Percentiles rank a stretch among this genome's conserved stretches.
Conservation (phyloP, 2,797 vertebrate species). For the Sebastes trivittatus region DNA sequence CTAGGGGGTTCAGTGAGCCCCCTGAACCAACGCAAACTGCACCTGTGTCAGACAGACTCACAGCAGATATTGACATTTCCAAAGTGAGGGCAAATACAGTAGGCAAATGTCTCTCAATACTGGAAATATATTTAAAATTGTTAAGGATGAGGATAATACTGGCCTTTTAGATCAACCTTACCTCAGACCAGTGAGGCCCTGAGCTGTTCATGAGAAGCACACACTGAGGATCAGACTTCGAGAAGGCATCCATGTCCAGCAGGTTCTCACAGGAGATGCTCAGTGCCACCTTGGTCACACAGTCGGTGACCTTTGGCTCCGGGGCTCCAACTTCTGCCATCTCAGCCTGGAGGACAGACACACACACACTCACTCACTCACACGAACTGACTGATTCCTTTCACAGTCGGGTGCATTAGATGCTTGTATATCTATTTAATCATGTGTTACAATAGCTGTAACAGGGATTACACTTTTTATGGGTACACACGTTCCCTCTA, state of each 20-base stretch:
- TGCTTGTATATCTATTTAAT: background rate
- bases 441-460: background rate
- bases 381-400: background rate
- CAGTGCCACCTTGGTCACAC: conserved; percentile 87
- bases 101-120: background rate
- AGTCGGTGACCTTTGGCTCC: conserved; percentile 74
- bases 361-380: background rate
- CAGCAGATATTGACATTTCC: background rate
- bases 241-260: conserved; percentile 90
- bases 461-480: background rate
- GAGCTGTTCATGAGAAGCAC: conserved; percentile 84
- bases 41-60: background rate
- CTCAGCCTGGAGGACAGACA: background rate
- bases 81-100: background rate
- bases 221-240: conserved; percentile 92
- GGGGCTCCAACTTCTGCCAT: conserved; percentile 52
- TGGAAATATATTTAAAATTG: background rate
- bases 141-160: too few relatives aligned
- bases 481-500: background rate
- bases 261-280: conserved; percentile 89
- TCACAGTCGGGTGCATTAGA: too few relatives aligned
- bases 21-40: too few relatives aligned
- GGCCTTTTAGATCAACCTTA: conserved; percentile 48
- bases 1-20: too few relatives aligned
- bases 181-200: conserved; percentile 91